Evolutionary conservation across 2,797 vertebrate species (phyloP).

Genomic region (Iguana delicatissima): DNA sequence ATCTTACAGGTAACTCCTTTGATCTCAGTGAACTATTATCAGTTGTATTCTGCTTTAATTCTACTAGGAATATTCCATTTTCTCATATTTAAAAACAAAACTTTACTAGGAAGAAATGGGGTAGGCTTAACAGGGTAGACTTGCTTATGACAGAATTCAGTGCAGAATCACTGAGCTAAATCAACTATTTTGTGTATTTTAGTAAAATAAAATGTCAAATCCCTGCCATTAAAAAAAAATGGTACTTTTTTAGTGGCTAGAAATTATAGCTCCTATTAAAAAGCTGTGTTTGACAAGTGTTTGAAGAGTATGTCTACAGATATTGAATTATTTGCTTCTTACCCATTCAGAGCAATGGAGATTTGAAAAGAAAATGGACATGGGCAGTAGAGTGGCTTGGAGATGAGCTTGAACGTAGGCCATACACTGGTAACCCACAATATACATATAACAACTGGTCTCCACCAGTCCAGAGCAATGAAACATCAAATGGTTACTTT

Average conservation of each 20-base stretch:
- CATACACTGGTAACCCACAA: constrained; percentile 97
- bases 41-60: background rate
- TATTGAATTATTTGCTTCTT: constrained; percentile 31
- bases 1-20: constrained; percentile 92
- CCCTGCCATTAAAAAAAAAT: background rate
- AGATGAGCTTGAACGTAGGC: constrained; percentile 96
- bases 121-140: background rate
- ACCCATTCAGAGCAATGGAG: constrained; percentile 92
- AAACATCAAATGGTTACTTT: constrained; percentile 99
- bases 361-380: constrained; percentile 99
- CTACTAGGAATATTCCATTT: background rate
- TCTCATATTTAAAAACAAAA: background rate
- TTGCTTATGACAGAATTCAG: background rate
- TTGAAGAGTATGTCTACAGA: constrained; percentile 17
- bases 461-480: constrained; percentile 98
- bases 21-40: constrained; percentile 3
- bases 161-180: constrained; percentile 19
- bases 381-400: constrained; percentile 99
- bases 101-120: background rate
- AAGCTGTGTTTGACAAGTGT: background rate
- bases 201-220: constrained; percentile 10
- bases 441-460: constrained; percentile 99
- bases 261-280: background rate
- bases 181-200: background rate
- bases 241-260: background rate